Percentiles rank a stretch among this genome's conserved stretches.
Evolutionary conservation across 1,140 invertebrate species (phyloP).

Genomic region (Leptinotarsa undecemlineata): DNA sequence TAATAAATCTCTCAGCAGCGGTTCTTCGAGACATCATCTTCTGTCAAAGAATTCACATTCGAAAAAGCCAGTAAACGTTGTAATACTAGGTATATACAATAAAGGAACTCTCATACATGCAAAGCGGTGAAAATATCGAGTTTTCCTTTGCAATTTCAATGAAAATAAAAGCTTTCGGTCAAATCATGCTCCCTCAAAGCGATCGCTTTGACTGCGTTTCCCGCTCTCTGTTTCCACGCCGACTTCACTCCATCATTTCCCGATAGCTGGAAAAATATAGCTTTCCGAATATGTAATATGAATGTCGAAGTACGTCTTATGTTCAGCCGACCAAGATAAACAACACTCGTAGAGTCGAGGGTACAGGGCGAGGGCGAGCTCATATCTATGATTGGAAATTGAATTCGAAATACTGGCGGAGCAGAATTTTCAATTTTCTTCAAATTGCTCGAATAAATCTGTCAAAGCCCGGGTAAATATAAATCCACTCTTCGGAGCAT

Average conservation of each 20-base stretch:
- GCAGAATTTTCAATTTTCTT: background rate
- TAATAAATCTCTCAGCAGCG: too few relatives aligned
- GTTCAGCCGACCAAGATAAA: slow-evolving; percentile 2
- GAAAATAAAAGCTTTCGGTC: too few relatives aligned
- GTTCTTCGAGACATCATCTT: too few relatives aligned
- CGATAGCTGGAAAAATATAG: slow-evolving; percentile 5
- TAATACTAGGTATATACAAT: too few relatives aligned
- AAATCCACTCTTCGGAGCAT: background rate
- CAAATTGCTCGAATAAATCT: slow-evolving; percentile 6
- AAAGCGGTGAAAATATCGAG: too few relatives aligned
- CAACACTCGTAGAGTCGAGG: background rate
- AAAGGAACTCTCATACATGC: too few relatives aligned
- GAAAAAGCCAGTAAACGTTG: too few relatives aligned
- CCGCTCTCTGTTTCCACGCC: background rate
- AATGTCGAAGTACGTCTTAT: background rate
- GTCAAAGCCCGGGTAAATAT: slow-evolving; percentile 5
- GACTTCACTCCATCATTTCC: background rate
- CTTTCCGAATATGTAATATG: background rate
- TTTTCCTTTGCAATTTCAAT: too few relatives aligned
- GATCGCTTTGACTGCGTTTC: too few relatives aligned
- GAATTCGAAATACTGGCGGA: background rate
- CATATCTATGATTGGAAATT: slow-evolving; percentile 3
- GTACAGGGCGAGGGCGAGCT: background rate
- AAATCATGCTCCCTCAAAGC: too few relatives aligned
- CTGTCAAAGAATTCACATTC: too few relatives aligned